Base-by-base conservation (phyloP, 2,113 vertebrate genomes). In the Bungarus multicinctus region DNA sequence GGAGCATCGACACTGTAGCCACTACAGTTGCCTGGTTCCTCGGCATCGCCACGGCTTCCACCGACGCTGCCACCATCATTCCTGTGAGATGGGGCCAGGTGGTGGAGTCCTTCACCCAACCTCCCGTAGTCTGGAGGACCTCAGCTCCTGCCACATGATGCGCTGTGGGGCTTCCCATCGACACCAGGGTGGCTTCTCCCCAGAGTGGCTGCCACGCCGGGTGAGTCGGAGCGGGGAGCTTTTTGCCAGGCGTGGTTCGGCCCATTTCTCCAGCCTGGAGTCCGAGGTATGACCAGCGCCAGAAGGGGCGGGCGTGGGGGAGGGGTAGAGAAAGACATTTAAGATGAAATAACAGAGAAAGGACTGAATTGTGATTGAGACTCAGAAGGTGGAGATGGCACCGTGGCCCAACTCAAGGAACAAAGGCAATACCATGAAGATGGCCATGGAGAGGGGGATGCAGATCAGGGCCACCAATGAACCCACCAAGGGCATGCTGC, bases 231-330 rank as follows among this genome's bases (percentile, higher is more conserved):
- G 97, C 96, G 97, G 98, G 97, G 98, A 98, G 95, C 98, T 99
- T 96, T 98, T 98, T 96, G 98, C 98, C 45, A 98, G 98, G 90
- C 96, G 98, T 95, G 98, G 98, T 94, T 99, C 98, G 11, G 98
- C 98, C 94, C 98, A 99, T 97, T 99, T 99, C 97, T 99, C 98
- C 97, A 99, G 98, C 96, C 97, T 99, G 94, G 98, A 99, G 97
- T 99, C 98, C 25, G 98, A 99, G 97, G 98, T 99, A 99, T 99
- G 98, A 99, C 98, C 85, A 94, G 94, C 86, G 90, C 87, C 92
- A 93, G 92, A 58, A 58, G 90, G 86, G 90, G 89, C 39, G 90
- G 93, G 90, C 4, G 0, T 27, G 47, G 92, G 92, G 58, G 30
- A 39, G 89, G 89, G 85, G 50, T n/a, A 27, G 50, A 90, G 89